Evolutionary conservation across 2,888 invertebrate genomes (phyloP).

Genomic region (Acanthosepion lycidas): DNA sequence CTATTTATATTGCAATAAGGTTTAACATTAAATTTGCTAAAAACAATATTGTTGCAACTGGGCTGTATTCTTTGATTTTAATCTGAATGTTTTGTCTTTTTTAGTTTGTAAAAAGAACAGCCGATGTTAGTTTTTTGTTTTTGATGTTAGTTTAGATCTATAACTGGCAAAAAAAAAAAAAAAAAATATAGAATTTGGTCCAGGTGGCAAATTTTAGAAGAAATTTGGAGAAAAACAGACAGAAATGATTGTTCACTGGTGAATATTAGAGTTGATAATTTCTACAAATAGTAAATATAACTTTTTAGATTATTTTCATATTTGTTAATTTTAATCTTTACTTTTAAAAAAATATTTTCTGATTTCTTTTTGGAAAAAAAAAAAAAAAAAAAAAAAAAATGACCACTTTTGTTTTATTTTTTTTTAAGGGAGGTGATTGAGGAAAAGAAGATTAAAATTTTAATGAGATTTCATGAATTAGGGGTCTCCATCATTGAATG

Average conservation of each 20-base stretch:
- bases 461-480: not conserved
- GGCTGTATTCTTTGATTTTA: constrained; percentile 2
- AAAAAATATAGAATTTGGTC: not conserved
- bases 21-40: not conserved
- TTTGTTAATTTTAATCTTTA: not conserved
- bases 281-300: not conserved
- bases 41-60: not conserved
- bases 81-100: not conserved
- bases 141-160: not conserved
- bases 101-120: not conserved
- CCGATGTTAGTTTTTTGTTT: not conserved
- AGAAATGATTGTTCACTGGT: not conserved
- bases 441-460: not conserved
- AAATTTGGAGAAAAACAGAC: constrained; percentile 33
- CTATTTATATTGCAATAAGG: not conserved
- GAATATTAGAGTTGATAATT: not conserved
- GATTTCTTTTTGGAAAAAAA: not conserved
- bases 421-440: not conserved
- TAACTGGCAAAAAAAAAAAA: not conserved
- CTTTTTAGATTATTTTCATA: not conserved
- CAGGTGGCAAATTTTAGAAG: not conserved
- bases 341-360: not conserved
- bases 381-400: not conserved
- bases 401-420: not conserved
- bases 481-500: not conserved